Percentiles rank a stretch among this genome's conserved stretches.
Conservation (phyloP, 2,113 vertebrate species). For the Oxyura jamaicensis region DNA sequence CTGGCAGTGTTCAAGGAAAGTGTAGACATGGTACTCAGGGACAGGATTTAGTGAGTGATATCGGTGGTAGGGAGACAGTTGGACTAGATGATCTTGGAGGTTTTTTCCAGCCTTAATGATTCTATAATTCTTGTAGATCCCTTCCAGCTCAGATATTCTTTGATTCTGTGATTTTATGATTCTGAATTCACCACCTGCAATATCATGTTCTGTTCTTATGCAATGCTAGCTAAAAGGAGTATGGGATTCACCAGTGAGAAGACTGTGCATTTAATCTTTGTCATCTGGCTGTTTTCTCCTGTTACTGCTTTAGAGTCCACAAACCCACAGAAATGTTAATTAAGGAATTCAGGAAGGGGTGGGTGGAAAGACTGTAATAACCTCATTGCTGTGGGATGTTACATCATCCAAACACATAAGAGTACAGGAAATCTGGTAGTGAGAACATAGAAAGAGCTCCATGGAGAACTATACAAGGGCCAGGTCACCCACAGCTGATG, state of each 20-base stretch:
- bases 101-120: too few species aligned
- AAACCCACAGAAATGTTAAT: not conserved
- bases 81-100: too few species aligned
- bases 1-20: too few species aligned
- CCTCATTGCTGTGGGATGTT: not conserved
- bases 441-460: not conserved
- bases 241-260: not conserved
- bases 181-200: not conserved
- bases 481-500: not conserved
- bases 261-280: not conserved
- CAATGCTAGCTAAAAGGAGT: not conserved
- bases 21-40: too few species aligned
- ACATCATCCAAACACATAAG: not conserved
- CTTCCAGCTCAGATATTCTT: not conserved
- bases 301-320: not conserved
- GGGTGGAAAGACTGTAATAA: not conserved
- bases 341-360: fast-evolving
- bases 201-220: not conserved
- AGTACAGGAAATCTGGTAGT: not conserved
- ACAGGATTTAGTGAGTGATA: too few species aligned
- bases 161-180: not conserved
- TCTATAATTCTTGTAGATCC: not conserved
- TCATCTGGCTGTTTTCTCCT: not conserved
- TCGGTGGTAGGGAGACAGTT: too few species aligned
- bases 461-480: fast-evolving